phyloP scores from a whole-genome alignment of 2,113 vertebrate species.

The Colistium nudipinnis region DNA sequence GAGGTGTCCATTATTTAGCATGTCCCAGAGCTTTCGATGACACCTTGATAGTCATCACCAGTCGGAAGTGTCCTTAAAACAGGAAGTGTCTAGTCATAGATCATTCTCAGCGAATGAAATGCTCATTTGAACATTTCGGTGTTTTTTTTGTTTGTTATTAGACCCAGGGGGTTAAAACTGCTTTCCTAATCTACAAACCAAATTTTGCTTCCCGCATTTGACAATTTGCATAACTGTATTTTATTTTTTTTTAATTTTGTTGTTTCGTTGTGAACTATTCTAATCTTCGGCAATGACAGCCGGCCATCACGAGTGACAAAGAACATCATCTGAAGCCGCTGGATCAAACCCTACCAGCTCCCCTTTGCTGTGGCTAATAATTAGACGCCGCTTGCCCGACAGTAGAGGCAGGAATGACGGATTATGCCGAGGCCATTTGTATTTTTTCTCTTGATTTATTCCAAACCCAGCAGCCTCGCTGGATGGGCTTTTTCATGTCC shows the following conservation, averaged over 20 bases:
- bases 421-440: constrained; percentile 35
- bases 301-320: constrained; percentile 20
- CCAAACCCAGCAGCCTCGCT: constrained; percentile 23
- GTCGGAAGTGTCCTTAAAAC: no score
- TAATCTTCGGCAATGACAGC: constrained; percentile 16
- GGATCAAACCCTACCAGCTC: constrained; percentile 7
- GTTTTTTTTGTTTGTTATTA: no score
- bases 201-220: background rate
- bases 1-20: no score
- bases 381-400: constrained; percentile 33
- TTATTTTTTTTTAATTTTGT: no score
- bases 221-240: no score
- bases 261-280: background rate
- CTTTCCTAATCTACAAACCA: no score
- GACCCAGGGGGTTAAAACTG: no score
- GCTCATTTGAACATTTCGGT: no score
- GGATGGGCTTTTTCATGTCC: constrained; percentile 34
- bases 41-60: no score
- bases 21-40: no score
- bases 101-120: no score
- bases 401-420: constrained; percentile 37
- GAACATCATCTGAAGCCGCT: constrained; percentile 18
- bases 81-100: no score
- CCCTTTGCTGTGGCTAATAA: constrained; percentile 34
- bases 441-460: constrained; percentile 50